Conservation (phyloP, 1,140 invertebrate genomes). For the Danaus plexippus region DNA sequence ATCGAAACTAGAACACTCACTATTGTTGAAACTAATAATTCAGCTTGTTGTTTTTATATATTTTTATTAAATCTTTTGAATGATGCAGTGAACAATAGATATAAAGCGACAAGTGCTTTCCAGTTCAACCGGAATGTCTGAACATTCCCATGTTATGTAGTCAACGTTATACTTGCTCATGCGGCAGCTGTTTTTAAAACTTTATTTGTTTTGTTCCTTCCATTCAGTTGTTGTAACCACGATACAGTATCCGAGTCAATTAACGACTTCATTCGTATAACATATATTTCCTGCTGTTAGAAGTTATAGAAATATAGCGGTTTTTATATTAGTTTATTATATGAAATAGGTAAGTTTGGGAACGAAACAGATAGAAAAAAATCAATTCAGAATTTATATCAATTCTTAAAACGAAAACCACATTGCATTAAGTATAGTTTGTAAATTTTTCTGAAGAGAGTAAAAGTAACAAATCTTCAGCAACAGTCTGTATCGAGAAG, state of each 20-base stretch:
- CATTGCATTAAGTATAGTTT: too few species aligned
- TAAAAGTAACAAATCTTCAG: too few species aligned
- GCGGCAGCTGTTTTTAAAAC: conserved; percentile 34
- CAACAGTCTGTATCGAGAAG: conserved; percentile 29
- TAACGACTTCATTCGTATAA: conserved; percentile 16
- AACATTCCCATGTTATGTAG: conserved; percentile 31
- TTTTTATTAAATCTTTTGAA: conserved; percentile 18
- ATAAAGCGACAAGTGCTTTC: conserved; percentile 17
- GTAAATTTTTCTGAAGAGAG: too few species aligned
- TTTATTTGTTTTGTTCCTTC: conserved; percentile 32
- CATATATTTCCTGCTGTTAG: too few species aligned
- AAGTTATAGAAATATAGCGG: too few species aligned
- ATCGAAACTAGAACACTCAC: not conserved
- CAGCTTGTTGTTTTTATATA: conserved; percentile 6
- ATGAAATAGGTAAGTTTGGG: too few species aligned
- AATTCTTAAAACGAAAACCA: too few species aligned
- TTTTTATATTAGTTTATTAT: too few species aligned
- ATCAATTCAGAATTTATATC: too few species aligned
- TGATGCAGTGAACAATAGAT: conserved; percentile 21
- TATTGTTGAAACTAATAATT: conserved; percentile 1
- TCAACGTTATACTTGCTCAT: conserved; percentile 30
- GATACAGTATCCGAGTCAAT: conserved; percentile 20
- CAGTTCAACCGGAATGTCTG: conserved; percentile 25
- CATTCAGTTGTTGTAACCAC: conserved; percentile 19
- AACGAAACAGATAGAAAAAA: too few species aligned